These are phyloP conservation scores for Amblyopsis hoosieri DNA, from an alignment of 2,797 vertebrate genomes.

Conservation along the genomic window DNA sequence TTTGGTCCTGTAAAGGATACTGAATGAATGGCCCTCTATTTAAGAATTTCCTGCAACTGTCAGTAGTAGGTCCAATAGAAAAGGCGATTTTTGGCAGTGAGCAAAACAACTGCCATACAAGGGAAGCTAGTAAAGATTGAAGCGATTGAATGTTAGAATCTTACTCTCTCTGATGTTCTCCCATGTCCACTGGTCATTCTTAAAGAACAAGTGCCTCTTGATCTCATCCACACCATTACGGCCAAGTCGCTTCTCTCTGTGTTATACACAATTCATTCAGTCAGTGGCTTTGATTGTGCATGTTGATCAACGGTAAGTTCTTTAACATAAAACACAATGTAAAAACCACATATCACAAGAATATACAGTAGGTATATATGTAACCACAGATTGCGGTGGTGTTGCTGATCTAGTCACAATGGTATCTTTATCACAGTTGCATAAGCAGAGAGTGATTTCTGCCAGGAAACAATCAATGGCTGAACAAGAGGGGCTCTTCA, in stretches of 20 bases:
- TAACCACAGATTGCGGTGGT: background rate
- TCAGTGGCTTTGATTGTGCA: slow-evolving; percentile 1
- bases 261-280: background rate
- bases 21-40: slow-evolving; percentile 61
- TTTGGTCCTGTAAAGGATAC: slow-evolving; percentile 60
- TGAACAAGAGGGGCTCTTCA: slow-evolving; percentile 16
- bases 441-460: slow-evolving; percentile 2
- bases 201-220: slow-evolving; percentile 96
- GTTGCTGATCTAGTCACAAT: background rate
- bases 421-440: slow-evolving; percentile 11
- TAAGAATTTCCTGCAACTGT: slow-evolving; percentile 71
- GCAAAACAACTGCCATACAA: background rate
- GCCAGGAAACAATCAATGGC: slow-evolving; percentile 10
- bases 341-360: background rate
- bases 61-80: slow-evolving; percentile 61
- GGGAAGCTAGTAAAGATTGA: slow-evolving; percentile 16
- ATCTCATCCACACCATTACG: slow-evolving; percentile 97
- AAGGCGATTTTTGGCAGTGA: slow-evolving; percentile 37
- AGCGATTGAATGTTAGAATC: slow-evolving; percentile 8
- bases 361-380: too few species aligned
- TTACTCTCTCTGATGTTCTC: slow-evolving; percentile 96
- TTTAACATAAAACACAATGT: background rate
- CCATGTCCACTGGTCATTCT: slow-evolving; percentile 99
- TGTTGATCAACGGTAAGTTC: background rate
- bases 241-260: slow-evolving; percentile 93